A percentile compares a stretch with the other conserved stretches of the same genome.
These are phyloP conservation scores for Euborellia annulipes DNA, from an alignment of 1,140 invertebrate species.

Conservation along the genomic window DNA sequence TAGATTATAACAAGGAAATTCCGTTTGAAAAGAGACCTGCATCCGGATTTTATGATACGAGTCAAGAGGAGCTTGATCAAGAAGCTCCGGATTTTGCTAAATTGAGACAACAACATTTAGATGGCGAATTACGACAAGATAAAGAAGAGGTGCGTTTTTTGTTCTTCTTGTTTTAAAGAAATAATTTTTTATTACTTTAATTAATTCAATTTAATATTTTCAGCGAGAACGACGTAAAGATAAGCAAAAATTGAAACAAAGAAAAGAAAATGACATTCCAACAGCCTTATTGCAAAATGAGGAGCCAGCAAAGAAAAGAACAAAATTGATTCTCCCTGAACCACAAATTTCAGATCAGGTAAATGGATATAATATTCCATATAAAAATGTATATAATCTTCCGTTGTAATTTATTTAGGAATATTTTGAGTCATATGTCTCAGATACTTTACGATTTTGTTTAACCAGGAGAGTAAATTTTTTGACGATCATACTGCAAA, in stretches of 20 bases:
- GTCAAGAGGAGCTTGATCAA: constrained; percentile 74
- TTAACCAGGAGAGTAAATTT: too few species aligned
- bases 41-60: constrained; percentile 84
- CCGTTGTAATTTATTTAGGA: too few species aligned
- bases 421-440: too few species aligned
- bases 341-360: constrained; percentile 93
- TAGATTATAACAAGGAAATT: constrained; percentile 97
- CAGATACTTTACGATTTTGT: too few species aligned
- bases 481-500: too few species aligned
- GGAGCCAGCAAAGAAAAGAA: constrained; percentile 83
- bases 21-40: constrained; percentile 92
- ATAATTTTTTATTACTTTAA: constrained; percentile 6
- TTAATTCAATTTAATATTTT: constrained; percentile 9
- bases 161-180: neutral
- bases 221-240: constrained; percentile 68
- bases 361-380: too few species aligned
- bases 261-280: constrained; percentile 94
- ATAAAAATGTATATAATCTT: too few species aligned
- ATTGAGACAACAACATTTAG: constrained; percentile 80
- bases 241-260: constrained; percentile 81
- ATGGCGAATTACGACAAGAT: constrained; percentile 77
- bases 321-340: constrained; percentile 87
- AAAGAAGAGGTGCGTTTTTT: constrained; percentile 65
- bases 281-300: constrained; percentile 76
- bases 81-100: constrained; percentile 76